Evolutionary conservation across 2,888 invertebrate genomes (phyloP).

Genomic region (Drosophila kambysellisi): DNA sequence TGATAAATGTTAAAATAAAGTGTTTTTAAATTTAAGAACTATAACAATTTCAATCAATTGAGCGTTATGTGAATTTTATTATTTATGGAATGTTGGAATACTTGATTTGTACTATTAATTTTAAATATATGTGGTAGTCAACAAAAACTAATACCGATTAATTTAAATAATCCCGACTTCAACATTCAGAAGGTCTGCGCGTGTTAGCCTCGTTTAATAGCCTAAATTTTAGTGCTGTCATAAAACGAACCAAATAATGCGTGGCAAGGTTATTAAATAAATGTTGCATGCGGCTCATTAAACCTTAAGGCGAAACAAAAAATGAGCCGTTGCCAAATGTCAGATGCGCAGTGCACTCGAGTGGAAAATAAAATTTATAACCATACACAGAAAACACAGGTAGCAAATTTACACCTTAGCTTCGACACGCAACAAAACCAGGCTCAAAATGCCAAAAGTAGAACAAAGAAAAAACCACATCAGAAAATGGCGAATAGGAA

Average conservation of each 20-base stretch:
- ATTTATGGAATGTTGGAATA: background rate
- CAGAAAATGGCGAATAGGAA: conserved; percentile 14
- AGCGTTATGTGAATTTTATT: background rate
- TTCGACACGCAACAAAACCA: conserved; percentile 21
- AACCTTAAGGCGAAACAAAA: conserved; percentile 41
- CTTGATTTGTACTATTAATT: background rate
- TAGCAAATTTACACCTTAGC: conserved; percentile 44
- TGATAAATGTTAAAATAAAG: background rate
- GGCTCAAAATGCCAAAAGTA: conserved; percentile 28
- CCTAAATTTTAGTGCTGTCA: conserved; percentile 46
- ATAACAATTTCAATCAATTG: background rate
- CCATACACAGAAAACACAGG: conserved; percentile 8
- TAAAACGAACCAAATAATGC: conserved; percentile 56
- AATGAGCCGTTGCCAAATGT: conserved; percentile 26
- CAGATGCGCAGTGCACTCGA: conserved; percentile 34
- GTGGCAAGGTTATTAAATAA: conserved; percentile 70
- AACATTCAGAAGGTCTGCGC: background rate
- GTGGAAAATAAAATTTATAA: conserved; percentile 62
- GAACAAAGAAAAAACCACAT: background rate
- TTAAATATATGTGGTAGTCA: background rate
- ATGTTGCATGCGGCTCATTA: conserved; percentile 74
- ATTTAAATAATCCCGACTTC: background rate
- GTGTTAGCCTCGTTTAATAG: conserved; percentile 25
- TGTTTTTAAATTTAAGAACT: background rate
- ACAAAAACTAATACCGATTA: background rate